These are phyloP conservation scores for Micromesistius poutassou DNA, from an alignment of 2,797 vertebrate species.

Conservation along the genomic window DNA sequence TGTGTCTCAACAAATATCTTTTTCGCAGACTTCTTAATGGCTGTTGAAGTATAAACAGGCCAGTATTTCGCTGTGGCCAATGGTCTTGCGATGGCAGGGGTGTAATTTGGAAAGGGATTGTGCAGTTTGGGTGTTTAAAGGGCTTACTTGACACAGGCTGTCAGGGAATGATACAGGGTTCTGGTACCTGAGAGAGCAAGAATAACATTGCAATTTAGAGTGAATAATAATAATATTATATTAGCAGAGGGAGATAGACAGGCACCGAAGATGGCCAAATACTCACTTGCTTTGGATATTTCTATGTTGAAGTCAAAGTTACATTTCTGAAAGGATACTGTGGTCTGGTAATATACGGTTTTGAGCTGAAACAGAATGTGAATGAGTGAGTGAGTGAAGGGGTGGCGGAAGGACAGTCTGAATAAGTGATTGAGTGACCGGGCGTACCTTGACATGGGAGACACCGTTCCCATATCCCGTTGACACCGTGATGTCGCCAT, in stretches of 20 bases:
- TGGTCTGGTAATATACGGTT: constrained; percentile 80
- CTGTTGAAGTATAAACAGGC: background rate
- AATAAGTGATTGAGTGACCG: background rate
- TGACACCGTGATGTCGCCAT: constrained; percentile 75
- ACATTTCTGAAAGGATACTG: constrained; percentile 69
- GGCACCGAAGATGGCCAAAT: background rate
- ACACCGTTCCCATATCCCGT: constrained; percentile 79
- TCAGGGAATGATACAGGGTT: constrained; percentile 31
- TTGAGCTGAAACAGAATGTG: constrained; percentile 70
- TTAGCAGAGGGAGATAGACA: background rate
- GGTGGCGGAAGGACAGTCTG: background rate
- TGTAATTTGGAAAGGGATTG: background rate
- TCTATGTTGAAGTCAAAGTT: constrained; percentile 77
- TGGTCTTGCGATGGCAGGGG: background rate
- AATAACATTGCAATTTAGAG: background rate
- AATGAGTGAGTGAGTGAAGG: background rate
- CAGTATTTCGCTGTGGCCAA: background rate
- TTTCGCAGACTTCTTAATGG: background rate
- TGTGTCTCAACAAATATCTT: too few species aligned
- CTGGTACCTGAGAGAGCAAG: constrained; percentile 31
- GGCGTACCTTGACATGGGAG: constrained; percentile 83
- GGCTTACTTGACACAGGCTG: constrained; percentile 58
- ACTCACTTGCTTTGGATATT: constrained; percentile 8
- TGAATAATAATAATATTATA: background rate
- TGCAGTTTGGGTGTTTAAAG: background rate